Conservation (phyloP, 2,888 invertebrate genomes). For the Ormyrus thymus region DNA sequence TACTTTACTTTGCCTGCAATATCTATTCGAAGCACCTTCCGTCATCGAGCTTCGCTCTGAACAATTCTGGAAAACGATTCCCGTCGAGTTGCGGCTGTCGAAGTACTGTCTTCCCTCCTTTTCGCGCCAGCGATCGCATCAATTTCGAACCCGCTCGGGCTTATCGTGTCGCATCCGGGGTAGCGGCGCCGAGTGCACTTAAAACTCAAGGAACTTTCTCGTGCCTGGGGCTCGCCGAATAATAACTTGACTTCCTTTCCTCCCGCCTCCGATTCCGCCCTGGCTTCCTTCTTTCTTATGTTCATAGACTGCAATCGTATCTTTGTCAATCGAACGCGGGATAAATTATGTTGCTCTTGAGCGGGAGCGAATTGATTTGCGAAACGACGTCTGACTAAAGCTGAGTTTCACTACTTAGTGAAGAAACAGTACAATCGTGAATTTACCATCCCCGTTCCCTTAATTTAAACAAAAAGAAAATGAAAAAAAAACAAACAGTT, state of each 20-base stretch:
- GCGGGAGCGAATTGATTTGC: too few relatives aligned
- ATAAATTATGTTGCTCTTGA: too few relatives aligned
- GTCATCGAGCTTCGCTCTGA: conserved; percentile 27
- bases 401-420: too few relatives aligned
- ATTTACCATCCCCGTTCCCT: too few relatives aligned
- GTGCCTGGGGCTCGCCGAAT: conserved; percentile 33
- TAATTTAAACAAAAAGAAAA: too few relatives aligned
- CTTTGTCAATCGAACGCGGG: too few relatives aligned
- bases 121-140: conserved; percentile 42
- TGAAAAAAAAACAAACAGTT: too few relatives aligned
- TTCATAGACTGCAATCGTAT: neutral
- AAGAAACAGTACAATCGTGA: too few relatives aligned
- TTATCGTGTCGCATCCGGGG: conserved; percentile 43
- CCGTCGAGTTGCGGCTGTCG: conserved; percentile 28
- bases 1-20: too few relatives aligned
- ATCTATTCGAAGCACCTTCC: conserved; percentile 11
- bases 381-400: too few relatives aligned
- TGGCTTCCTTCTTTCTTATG: neutral
- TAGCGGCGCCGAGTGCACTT: conserved; percentile 52
- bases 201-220: conserved; percentile 50
- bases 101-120: neutral
- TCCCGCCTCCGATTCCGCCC: neutral
- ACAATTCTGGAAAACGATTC: conserved; percentile 47
- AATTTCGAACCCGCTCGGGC: conserved; percentile 44
- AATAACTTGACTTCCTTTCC: conserved; percentile 26